Base-by-base conservation (phyloP, 2,797 vertebrate species). In the Luscinia luscinia region DNA sequence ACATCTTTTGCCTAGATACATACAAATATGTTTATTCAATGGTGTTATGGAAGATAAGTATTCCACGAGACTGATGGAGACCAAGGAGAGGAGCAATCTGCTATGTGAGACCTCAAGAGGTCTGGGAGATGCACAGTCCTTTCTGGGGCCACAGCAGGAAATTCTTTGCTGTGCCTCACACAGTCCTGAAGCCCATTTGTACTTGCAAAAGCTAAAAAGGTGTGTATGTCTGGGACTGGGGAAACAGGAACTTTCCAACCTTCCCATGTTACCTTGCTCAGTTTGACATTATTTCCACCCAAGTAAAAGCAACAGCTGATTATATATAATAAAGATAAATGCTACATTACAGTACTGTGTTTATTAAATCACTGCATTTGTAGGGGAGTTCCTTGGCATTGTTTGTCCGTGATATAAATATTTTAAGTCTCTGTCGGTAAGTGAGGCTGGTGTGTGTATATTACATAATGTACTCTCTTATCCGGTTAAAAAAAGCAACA, bases 321-420 rank as follows among this genome's bases (percentile, higher is more conserved):
- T 97, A 95, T 73, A 90, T 92, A 85, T 94, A 96, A 96, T 95
- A 74, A 94, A 96, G 97, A 98, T 94, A 97, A 96, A 97, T 95
- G 89, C 90, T 93, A 73, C 96, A 83, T 85, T 95, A 94, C 93
- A 93, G 96, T 93, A 68, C 94, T 94, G n/a, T 98, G 97, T 98
- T 98, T 98, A 98, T 95, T 59, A 94, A 97, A 97, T 87, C 95
- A 72, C 75, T 96, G 84, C 86, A 93, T 94, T 97, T 90, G 88
- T 87, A 91, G 97, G 95, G 94, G 97, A 97, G 94, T 92, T 97
- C 97, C 96, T 93, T 94, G 97, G 97, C 96, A 94, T 95, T 98
- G 97, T 98, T 98, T 98, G 97, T 93, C 49, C 0, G 0, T 40
- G 84, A 79, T 95, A 81, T 98, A 98, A 98, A 98, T 98, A 98